Percentiles rank a stretch among this genome's conserved stretches.
Conservation (phyloP, 2,888 invertebrate species). For the Cloeon dipterum region DNA sequence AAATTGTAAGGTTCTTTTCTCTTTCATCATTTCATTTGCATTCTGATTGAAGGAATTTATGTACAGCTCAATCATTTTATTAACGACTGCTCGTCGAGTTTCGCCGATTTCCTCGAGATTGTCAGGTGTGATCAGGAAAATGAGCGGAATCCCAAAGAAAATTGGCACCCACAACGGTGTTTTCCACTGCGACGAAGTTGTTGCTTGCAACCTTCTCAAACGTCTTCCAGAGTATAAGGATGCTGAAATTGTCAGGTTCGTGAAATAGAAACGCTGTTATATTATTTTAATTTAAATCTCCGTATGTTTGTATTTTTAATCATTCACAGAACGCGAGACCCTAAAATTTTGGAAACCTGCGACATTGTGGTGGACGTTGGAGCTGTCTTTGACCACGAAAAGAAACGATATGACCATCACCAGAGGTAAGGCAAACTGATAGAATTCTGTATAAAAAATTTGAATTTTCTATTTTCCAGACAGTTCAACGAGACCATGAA, state of each 20-base stretch:
- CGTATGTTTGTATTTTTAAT: not conserved
- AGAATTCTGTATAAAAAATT: not conserved
- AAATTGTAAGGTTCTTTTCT: too few species aligned
- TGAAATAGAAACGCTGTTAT: not conserved
- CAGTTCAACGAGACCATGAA: constrained; percentile 40
- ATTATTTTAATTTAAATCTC: too few species aligned
- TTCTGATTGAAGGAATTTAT: too few species aligned
- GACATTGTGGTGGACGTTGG: constrained; percentile 95
- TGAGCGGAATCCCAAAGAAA: too few species aligned
- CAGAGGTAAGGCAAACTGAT: constrained; percentile 29
- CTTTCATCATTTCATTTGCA: too few species aligned
- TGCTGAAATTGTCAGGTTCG: constrained; percentile 47
- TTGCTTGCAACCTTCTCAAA: constrained; percentile 85
- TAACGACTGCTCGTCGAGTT: too few species aligned
- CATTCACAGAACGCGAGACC: constrained; percentile 26
- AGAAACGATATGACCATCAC: constrained; percentile 79
- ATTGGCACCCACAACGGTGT: constrained; percentile 61
- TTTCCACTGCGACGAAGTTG: constrained; percentile 84
- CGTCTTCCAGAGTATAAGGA: constrained; percentile 54
- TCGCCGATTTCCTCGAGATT: too few species aligned
- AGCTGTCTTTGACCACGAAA: constrained; percentile 51
- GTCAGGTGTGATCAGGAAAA: too few species aligned
- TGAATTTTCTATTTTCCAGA: constrained; percentile 12
- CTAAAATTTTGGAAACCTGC: constrained; percentile 41
- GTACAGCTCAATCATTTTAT: too few species aligned